These are phyloP conservation scores for Limenitis arthemis DNA, from an alignment of 2,888 invertebrate genomes.

Conservation along the genomic window DNA sequence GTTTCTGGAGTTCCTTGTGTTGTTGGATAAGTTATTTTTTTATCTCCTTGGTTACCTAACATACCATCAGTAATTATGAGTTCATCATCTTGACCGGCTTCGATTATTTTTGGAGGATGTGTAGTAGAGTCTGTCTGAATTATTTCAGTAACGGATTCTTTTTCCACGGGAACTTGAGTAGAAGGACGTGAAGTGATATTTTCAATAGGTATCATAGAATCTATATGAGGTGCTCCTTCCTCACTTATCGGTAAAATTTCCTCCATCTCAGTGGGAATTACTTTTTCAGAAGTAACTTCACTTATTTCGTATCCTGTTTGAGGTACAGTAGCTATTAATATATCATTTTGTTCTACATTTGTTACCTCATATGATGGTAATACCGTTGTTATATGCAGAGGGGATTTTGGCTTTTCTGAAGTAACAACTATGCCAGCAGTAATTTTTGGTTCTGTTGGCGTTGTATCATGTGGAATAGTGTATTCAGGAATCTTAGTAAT, in stretches of 20 bases:
- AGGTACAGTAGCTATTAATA: constrained; percentile 3
- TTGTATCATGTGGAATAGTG: not conserved
- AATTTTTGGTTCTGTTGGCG: not conserved
- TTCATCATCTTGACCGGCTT: constrained; percentile 1
- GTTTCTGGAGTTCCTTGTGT: constrained; percentile 8
- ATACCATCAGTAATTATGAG: not conserved
- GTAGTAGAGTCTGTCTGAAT: constrained; percentile 9
- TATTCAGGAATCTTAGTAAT: constrained; percentile 5
- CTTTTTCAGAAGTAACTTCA: not conserved
- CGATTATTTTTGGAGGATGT: constrained; percentile 3
- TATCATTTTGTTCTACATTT: constrained; percentile 2
- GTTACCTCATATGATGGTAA: not conserved
- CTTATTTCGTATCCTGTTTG: not conserved
- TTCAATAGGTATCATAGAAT: not conserved
- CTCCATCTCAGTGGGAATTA: not conserved
- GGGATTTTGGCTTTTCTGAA: constrained; percentile 4
- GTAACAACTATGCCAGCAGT: not conserved
- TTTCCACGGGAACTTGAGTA: constrained; percentile 1
- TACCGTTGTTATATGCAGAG: constrained; percentile 1
- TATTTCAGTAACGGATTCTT: not conserved
- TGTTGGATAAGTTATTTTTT: not conserved
- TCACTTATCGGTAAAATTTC: not conserved
- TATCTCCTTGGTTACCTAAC: not conserved
- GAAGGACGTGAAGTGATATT: not conserved
- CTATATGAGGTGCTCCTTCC: constrained; percentile 1